Evolutionary conservation across 2,113 vertebrate species (phyloP), one percentile per base, ranked within the genome.

Genomic region (Micromys minutus): DNA sequence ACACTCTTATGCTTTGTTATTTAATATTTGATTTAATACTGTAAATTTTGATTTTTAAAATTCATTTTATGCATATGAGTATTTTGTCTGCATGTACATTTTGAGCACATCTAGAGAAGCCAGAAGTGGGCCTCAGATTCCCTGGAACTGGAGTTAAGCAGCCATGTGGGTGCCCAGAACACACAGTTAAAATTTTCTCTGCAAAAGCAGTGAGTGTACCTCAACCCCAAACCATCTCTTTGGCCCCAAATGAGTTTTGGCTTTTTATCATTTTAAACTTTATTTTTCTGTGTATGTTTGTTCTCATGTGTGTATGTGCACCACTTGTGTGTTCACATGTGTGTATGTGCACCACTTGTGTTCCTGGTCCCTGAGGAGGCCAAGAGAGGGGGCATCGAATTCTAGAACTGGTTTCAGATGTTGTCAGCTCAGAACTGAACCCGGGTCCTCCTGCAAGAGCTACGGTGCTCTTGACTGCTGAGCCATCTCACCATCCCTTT

Each of bases 361-460:
- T 81, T 57, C 12, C 79, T 59, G 52, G 52, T 80, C 36, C 79
- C 79, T 39, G 55, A 83, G n/a, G 80, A 29, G 24, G n/a, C 24
- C 12, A 61, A 42, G 29, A 42, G n/a, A 2, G 0, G n/a, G 3
- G n/a, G 3, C 24, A 26, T 29, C 1, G 2, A 59, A 59, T 26
- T 24, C 79, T 29, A 17, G 13, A 17, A 61, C 55, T 17, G n/a
- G n/a, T 83, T 61, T 39, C n/a, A 83, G 36, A 10, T 0, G n/a
- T 29, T 61, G 8, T 42, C 55, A 39, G n/a, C 71, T 42, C 71
- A 74, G 71, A 74, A 24, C 39, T 22, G 71, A 74, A 42, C 71
- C 71, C 12, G 71, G n/a, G 13, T 42, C 36, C n/a, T 39, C n/a
- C n/a, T 29, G 55, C 52, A 9, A 42, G 80, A 42, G 24, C 80